These are phyloP conservation scores for Anguilla rostrata DNA, from an alignment of 2,113 vertebrate species.

Conservation along the genomic window DNA sequence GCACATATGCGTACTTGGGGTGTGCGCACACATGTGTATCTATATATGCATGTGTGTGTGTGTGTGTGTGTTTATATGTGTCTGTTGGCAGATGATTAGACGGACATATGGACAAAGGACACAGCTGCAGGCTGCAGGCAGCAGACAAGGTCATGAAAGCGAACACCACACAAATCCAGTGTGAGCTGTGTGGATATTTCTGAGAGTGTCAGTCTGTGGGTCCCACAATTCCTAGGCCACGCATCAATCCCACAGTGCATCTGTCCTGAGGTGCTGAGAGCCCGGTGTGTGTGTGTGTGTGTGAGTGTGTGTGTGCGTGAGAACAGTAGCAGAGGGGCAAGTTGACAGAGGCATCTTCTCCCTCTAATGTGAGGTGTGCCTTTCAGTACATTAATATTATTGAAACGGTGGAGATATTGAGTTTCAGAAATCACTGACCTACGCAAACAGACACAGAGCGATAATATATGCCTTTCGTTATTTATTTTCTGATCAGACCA, in stretches of 20 bases:
- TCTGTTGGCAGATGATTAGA: neutral
- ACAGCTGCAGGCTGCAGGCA: neutral
- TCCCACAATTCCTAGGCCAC: neutral
- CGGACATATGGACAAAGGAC: neutral
- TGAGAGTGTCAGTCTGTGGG: neutral
- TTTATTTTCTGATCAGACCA: neutral
- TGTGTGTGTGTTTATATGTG: neutral
- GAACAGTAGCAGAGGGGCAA: neutral
- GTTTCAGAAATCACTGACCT: too few relatives aligned
- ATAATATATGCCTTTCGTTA: neutral
- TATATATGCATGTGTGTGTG: neutral
- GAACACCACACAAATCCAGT: neutral
- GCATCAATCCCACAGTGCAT: neutral
- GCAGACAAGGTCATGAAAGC: conserved; percentile 17
- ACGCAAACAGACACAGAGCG: too few relatives aligned
- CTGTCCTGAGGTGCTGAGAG: neutral
- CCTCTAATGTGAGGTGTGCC: neutral
- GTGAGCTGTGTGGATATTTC: neutral
- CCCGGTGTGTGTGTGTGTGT: neutral
- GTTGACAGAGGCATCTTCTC: neutral
- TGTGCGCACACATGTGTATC: neutral
- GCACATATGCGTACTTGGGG: neutral
- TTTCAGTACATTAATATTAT: neutral
- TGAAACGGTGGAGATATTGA: too few relatives aligned
- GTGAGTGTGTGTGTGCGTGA: neutral